Conservation (phyloP, 2,888 invertebrate species). For the Tetragonisca angustula region DNA sequence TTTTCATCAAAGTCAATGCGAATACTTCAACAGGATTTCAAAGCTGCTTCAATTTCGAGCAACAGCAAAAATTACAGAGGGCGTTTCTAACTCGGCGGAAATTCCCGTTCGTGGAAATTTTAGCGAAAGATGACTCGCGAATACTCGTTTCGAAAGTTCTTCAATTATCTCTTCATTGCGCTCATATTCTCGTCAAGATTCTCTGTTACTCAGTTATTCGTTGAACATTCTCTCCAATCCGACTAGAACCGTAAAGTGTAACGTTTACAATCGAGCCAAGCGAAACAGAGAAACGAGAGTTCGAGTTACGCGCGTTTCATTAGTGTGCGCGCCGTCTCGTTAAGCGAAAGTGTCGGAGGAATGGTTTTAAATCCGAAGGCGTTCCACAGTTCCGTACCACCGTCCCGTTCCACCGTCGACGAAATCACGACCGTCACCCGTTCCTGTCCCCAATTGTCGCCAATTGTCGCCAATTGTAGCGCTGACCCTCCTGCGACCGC, state of each 20-base stretch:
- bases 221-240: neutral
- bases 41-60: neutral
- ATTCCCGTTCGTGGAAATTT: neutral
- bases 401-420: slow-evolving; percentile 38
- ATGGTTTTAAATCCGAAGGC: slow-evolving; percentile 34
- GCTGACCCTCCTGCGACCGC: slow-evolving; percentile 40
- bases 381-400: slow-evolving; percentile 6
- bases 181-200: neutral
- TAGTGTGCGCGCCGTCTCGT: slow-evolving; percentile 20
- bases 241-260: neutral
- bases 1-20: neutral
- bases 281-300: slow-evolving; percentile 21
- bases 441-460: slow-evolving; percentile 79
- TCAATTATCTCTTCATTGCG: neutral
- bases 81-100: neutral
- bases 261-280: neutral
- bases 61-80: neutral
- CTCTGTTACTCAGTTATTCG: neutral
- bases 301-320: slow-evolving; percentile 26
- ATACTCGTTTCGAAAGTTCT: neutral
- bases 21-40: neutral
- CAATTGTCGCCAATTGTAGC: slow-evolving; percentile 40
- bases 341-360: slow-evolving; percentile 51
- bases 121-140: neutral
- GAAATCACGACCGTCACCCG: slow-evolving; percentile 76